phyloP scores from a whole-genome alignment of 2,888 invertebrate genomes.

The Machimus rusticus region DNA sequence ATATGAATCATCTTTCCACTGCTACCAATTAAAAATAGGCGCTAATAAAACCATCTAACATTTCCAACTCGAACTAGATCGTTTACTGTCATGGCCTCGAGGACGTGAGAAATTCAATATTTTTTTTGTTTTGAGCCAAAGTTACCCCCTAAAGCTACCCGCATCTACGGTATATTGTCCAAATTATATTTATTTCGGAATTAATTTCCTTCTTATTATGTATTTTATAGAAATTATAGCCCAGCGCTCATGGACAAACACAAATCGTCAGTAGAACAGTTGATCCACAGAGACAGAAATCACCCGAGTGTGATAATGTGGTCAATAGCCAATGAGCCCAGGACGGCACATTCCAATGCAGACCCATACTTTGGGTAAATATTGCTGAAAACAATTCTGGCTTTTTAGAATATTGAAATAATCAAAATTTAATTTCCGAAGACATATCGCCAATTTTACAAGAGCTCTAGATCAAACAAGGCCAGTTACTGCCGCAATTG shows the following conservation, averaged over 20 bases:
- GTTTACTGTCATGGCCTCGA: too few species aligned
- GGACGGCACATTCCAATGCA: slow-evolving; percentile 72
- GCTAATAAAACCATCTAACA: too few species aligned
- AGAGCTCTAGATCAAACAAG: slow-evolving; percentile 79
- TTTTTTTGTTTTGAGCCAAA: too few species aligned
- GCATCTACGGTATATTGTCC: too few species aligned
- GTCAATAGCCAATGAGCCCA: slow-evolving; percentile 96
- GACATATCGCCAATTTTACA: slow-evolving; percentile 79
- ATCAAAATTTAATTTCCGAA: slow-evolving; percentile 58
- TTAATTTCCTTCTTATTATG: background rate
- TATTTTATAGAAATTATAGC: slow-evolving; percentile 69
- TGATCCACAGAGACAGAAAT: slow-evolving; percentile 92
- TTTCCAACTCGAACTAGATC: too few species aligned
- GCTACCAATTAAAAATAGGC: too few species aligned
- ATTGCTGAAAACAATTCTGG: background rate
- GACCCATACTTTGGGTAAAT: slow-evolving; percentile 82
- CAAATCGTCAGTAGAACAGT: slow-evolving; percentile 82
- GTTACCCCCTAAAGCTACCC: too few species aligned
- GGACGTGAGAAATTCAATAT: too few species aligned
- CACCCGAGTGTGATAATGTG: slow-evolving; percentile 95
- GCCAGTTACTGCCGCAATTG: slow-evolving; percentile 85
- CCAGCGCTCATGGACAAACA: slow-evolving; percentile 78
- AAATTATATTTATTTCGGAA: background rate
- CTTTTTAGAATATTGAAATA: background rate
- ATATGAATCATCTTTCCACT: too few species aligned